phyloP scores from a whole-genome alignment of 1,140 invertebrate species.

The Musca domestica region DNA sequence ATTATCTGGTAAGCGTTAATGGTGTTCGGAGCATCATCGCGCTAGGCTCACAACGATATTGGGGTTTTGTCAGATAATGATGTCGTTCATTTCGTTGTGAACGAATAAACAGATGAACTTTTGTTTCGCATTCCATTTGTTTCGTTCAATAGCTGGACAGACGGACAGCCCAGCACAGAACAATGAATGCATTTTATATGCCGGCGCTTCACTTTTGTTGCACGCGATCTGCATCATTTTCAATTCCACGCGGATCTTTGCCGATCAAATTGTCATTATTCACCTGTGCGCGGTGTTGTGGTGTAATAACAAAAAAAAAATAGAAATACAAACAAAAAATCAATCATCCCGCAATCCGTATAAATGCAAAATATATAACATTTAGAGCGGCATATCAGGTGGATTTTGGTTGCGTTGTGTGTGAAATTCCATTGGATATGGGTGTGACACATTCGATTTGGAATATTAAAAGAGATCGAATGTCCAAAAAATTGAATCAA shows the following conservation, averaged over 20 bases:
- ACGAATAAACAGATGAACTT: neutral
- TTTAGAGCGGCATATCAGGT: too few species aligned
- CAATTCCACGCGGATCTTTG: constrained; percentile 12
- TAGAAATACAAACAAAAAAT: too few species aligned
- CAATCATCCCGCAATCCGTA: too few species aligned
- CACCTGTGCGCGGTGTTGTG: neutral
- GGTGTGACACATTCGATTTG: too few species aligned
- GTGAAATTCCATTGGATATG: too few species aligned
- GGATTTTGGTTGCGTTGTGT: too few species aligned
- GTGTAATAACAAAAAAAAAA: too few species aligned
- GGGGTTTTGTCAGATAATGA: neutral
- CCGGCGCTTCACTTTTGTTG: constrained; percentile 18
- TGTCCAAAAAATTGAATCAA: too few species aligned
- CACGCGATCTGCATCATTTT: constrained; percentile 15
- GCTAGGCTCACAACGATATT: too few species aligned
- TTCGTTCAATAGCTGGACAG: neutral
- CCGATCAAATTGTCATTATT: constrained; percentile 14
- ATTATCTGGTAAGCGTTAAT: constrained; percentile 1
- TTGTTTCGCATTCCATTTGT: neutral
- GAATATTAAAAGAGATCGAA: too few species aligned
- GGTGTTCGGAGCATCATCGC: neutral
- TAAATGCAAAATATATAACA: too few species aligned
- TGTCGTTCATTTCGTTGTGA: constrained; percentile 4
- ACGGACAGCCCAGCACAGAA: neutral
- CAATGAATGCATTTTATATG: constrained; percentile 13